Percentiles rank a stretch among this genome's conserved stretches.
Conservation (phyloP, 1,140 invertebrate species). For the Venustaconcha ellipsiformis region DNA sequence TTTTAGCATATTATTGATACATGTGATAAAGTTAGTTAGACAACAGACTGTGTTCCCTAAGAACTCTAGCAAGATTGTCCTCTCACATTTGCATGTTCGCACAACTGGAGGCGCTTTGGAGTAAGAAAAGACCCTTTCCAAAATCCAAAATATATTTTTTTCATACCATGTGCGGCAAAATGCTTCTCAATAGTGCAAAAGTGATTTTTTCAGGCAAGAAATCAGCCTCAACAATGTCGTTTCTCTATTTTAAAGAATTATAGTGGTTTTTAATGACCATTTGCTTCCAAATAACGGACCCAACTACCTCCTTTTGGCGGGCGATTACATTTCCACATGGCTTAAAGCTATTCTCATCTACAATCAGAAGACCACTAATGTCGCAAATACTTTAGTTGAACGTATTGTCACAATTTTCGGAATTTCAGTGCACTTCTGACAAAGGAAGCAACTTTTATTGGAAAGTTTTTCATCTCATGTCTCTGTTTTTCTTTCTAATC, state of each 20-base stretch:
- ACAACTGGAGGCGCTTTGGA: not conserved
- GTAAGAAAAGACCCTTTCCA: too few relatives aligned
- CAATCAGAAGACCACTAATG: constrained; percentile 31
- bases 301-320: constrained; percentile 45
- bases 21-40: too few relatives aligned
- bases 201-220: not conserved
- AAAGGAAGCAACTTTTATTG: too few relatives aligned
- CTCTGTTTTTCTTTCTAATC: too few relatives aligned
- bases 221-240: constrained; percentile 4
- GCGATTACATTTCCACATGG: constrained; percentile 47
- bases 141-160: not conserved
- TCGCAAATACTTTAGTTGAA: constrained; percentile 32
- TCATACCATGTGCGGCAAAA: not conserved
- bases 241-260: not conserved
- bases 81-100: not conserved
- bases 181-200: not conserved
- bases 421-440: not conserved
- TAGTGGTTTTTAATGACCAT: constrained; percentile 9
- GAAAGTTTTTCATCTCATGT: too few relatives aligned
- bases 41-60: too few relatives aligned
- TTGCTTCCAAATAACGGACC: constrained; percentile 22
- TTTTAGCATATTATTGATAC: too few relatives aligned
- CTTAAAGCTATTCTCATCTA: constrained; percentile 34
- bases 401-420: constrained; percentile 42
- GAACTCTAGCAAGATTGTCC: too few relatives aligned